Evolutionary conservation across 2,113 vertebrate genomes (phyloP).

Genomic region (Ailuropoda melanoleuca): DNA sequence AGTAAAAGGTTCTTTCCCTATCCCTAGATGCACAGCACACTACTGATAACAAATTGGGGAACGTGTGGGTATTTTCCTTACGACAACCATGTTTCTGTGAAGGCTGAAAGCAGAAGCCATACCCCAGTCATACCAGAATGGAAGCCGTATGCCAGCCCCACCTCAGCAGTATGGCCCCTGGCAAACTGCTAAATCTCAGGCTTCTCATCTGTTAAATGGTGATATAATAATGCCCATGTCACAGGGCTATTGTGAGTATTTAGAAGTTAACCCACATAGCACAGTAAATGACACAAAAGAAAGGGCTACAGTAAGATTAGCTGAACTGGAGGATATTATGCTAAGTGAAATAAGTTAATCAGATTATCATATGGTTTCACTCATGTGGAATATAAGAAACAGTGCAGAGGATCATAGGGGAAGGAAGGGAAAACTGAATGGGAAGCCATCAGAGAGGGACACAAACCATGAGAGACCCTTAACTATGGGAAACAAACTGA

Average conservation of each 20-base stretch:
- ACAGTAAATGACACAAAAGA: neutral
- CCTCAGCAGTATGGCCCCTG: neutral
- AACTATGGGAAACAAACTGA: too few species aligned
- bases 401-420: too few species aligned
- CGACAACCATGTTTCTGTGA: neutral
- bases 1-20: neutral
- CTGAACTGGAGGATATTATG: neutral
- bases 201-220: neutral
- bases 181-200: neutral
- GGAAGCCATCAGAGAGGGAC: too few species aligned
- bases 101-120: neutral
- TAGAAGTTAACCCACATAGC: neutral
- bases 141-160: neutral
- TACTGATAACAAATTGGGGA: neutral
- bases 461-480: too few species aligned
- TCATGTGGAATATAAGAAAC: too few species aligned
- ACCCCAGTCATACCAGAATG: neutral
- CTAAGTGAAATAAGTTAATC: too few species aligned
- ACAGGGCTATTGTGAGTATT: neutral
- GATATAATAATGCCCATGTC: neutral
- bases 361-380: too few species aligned
- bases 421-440: too few species aligned
- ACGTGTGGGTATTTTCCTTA: neutral
- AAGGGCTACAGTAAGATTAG: neutral
- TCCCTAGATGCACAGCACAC: neutral